phyloP scores from a whole-genome alignment of 2,797 vertebrate genomes.

The Lacerta viridis region DNA sequence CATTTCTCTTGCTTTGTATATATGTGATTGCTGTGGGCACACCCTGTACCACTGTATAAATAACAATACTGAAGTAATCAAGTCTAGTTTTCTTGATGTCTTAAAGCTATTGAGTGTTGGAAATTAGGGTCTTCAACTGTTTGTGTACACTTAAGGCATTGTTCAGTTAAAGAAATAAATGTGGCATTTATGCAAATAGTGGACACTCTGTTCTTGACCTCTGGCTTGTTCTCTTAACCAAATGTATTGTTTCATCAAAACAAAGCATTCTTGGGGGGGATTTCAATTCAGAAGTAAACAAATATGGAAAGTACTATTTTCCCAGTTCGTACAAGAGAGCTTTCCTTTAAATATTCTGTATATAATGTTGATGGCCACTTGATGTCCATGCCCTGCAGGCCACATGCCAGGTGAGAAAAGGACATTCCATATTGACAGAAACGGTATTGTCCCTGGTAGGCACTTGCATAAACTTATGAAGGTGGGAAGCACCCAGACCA shows the following conservation, averaged over 20 bases:
- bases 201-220: neutral
- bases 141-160: conserved; percentile 89
- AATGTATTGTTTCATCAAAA: conserved; percentile 9
- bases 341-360: neutral
- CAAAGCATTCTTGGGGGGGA: neutral
- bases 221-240: conserved; percentile 23
- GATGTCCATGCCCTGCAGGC: neutral
- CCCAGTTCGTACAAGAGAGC: neutral
- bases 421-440: neutral
- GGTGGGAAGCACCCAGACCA: neutral
- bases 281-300: conserved; percentile 11
- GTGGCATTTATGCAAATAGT: conserved; percentile 87
- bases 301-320: neutral
- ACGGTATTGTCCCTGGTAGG: neutral
- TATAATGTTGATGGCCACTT: neutral
- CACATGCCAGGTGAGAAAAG: neutral
- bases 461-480: neutral
- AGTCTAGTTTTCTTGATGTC: conserved; percentile 85
- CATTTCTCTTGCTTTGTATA: conserved; percentile 87
- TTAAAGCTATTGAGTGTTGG: conserved; percentile 82
- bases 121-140: conserved; percentile 85
- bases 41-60: conserved; percentile 60
- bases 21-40: conserved; percentile 88
- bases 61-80: conserved; percentile 80
- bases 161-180: conserved; percentile 94